These are phyloP conservation scores for Porites cylindrica DNA, from an alignment of 92 coral and sea anemone species.

Conservation along the genomic window DNA sequence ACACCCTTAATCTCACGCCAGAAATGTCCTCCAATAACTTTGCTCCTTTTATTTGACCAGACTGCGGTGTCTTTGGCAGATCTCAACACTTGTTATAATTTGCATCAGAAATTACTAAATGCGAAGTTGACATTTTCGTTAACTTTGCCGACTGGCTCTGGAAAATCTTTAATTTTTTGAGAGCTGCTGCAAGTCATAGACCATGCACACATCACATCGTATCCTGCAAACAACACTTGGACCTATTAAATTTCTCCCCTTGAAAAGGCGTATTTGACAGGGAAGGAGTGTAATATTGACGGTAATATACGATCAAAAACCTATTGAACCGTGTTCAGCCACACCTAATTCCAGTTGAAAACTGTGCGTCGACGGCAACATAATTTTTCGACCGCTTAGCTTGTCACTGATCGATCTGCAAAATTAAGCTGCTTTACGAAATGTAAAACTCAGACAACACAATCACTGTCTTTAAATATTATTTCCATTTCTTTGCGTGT, in stretches of 20 bases:
- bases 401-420: too few species aligned
- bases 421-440: too few species aligned
- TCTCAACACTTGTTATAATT: conserved; percentile 14
- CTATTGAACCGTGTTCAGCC: too few species aligned
- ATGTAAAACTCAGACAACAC: too few species aligned
- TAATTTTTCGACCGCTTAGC: too few species aligned
- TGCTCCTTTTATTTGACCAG: too few species aligned
- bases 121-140: conserved; percentile 12
- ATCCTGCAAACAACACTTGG: conserved; percentile 1
- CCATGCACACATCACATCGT: conserved; percentile 4
- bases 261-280: conserved; percentile 30
- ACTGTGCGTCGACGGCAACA: too few species aligned
- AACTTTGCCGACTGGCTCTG: conserved; percentile 32
- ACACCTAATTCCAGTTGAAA: too few species aligned
- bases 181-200: conserved; percentile 35
- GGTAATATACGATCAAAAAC: too few species aligned
- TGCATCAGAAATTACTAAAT: conserved; percentile 40
- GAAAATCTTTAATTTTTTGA: conserved; percentile 57
- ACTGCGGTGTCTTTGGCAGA: too few species aligned
- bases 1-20: neutral
- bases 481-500: too few species aligned
- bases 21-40: neutral
- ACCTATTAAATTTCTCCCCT: conserved; percentile 14
- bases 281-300: neutral
- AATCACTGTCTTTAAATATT: too few species aligned